These are phyloP conservation scores for Mycetomoellerius zeteki DNA, from an alignment of 1,140 invertebrate species.

Conservation along the genomic window DNA sequence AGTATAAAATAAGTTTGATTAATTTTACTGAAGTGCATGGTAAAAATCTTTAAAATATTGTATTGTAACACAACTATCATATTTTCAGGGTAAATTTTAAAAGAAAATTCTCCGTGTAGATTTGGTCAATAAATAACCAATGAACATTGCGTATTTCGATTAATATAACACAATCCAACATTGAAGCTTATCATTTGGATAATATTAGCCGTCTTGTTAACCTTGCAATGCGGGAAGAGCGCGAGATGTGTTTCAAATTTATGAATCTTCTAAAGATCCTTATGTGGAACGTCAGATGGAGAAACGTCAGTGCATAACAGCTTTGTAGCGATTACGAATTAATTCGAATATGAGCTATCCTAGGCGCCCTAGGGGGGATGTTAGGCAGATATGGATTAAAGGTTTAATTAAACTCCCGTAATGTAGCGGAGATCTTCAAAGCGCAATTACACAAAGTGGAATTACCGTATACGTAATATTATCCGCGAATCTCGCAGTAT, in stretches of 20 bases:
- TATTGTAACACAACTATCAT: no score
- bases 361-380: constrained; percentile 36
- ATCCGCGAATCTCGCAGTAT: constrained; percentile 58
- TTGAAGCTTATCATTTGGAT: background rate
- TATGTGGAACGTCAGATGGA: constrained; percentile 21
- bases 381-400: constrained; percentile 63
- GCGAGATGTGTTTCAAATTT: constrained; percentile 28
- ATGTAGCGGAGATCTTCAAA: constrained; percentile 63
- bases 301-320: constrained; percentile 40
- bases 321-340: constrained; percentile 62
- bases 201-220: constrained; percentile 22
- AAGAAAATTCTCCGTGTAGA: no score
- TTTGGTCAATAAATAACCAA: background rate
- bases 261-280: constrained; percentile 54
- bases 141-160: background rate
- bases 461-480: constrained; percentile 61
- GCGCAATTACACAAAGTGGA: constrained; percentile 64
- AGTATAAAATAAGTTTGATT: no score
- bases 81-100: no score
- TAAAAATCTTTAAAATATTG: no score
- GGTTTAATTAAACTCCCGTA: constrained; percentile 65
- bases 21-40: no score
- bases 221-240: background rate
- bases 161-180: background rate
- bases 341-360: constrained; percentile 62